phyloP scores from a whole-genome alignment of 2,797 vertebrate genomes.

The Lutjanus campechanus region DNA sequence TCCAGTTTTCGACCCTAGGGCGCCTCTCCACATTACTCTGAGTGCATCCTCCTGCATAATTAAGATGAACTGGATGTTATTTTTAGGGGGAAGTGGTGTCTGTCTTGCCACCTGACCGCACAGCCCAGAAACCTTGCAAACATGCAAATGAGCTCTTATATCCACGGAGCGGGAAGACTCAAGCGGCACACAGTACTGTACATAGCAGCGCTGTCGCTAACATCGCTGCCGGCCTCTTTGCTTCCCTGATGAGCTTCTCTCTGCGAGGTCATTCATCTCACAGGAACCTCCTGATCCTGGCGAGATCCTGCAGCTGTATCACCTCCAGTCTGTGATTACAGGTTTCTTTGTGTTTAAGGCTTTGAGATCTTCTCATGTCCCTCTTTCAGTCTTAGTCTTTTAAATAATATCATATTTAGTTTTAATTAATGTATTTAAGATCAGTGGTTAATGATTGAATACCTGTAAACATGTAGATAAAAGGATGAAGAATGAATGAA shows the following conservation, averaged over 20 bases:
- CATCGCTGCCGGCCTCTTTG: constrained; percentile 41
- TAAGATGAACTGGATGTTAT: constrained; percentile 60
- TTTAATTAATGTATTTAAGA: constrained; percentile 23
- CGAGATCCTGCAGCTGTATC: constrained; percentile 29
- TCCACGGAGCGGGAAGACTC: constrained; percentile 15
- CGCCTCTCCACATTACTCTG: constrained; percentile 8
- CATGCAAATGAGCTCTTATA: constrained; percentile 60
- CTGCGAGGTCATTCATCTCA: constrained; percentile 55
- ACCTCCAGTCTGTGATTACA: constrained; percentile 35
- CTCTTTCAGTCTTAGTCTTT: constrained; percentile 10
- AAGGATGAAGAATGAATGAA: not conserved
- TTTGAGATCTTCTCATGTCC: constrained; percentile 8
- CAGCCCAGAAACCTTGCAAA: constrained; percentile 61
- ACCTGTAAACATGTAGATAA: not conserved
- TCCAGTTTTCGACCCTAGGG: not conserved
- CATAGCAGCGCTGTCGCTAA: constrained; percentile 20
- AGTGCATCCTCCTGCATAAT: constrained; percentile 65
- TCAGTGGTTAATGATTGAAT: not conserved
- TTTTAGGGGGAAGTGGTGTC: constrained; percentile 53
- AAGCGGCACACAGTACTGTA: not conserved
- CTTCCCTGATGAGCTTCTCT: constrained; percentile 43
- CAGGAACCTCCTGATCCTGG: constrained; percentile 38
- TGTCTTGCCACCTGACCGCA: constrained; percentile 54
- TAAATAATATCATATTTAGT: constrained; percentile 14
- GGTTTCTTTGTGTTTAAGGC: constrained; percentile 26